A percentile compares a stretch with the other conserved stretches of the same genome.
phyloP scores from a whole-genome alignment of 2,888 invertebrate species.

The Aphodius sticticus region DNA sequence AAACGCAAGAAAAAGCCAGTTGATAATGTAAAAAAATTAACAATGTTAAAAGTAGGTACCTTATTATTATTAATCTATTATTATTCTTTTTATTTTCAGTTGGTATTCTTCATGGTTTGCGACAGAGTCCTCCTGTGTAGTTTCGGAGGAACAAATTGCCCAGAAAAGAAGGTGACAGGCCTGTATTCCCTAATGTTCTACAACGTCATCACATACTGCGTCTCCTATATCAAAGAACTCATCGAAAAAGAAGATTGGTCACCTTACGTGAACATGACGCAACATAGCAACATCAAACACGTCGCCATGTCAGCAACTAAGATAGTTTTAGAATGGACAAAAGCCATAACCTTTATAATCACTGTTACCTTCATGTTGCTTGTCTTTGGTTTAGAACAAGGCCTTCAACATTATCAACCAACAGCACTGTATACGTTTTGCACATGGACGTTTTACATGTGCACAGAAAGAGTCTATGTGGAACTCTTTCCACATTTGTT shows the following conservation, averaged over 20 bases:
- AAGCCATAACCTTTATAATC: constrained; percentile 80
- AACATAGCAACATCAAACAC: constrained; percentile 76
- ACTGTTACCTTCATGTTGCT: constrained; percentile 79
- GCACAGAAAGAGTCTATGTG: constrained; percentile 76
- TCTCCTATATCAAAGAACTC: constrained; percentile 76
- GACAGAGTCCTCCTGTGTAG: constrained; percentile 69
- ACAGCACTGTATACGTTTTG: constrained; percentile 70
- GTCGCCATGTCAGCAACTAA: constrained; percentile 84
- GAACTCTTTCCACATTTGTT: constrained; percentile 70
- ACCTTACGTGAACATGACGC: constrained; percentile 76
- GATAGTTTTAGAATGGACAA: constrained; percentile 83
- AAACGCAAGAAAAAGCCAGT: no score
- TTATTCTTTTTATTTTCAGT: constrained; percentile 59
- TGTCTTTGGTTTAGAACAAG: constrained; percentile 78
- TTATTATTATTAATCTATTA: no score
- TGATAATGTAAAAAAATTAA: neutral
- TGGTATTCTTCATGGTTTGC: constrained; percentile 77
- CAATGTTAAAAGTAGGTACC: neutral
- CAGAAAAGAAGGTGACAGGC: constrained; percentile 66
- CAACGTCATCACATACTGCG: constrained; percentile 81
- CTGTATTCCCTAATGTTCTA: constrained; percentile 84
- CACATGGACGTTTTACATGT: constrained; percentile 75
- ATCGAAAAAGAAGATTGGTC: constrained; percentile 81
- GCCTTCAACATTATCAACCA: constrained; percentile 76
- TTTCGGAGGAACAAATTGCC: constrained; percentile 58